Evolutionary conservation across 2,113 vertebrate species (phyloP), one percentile per base, ranked within the genome.

Genomic region (Nerophis lumbriciformis): DNA sequence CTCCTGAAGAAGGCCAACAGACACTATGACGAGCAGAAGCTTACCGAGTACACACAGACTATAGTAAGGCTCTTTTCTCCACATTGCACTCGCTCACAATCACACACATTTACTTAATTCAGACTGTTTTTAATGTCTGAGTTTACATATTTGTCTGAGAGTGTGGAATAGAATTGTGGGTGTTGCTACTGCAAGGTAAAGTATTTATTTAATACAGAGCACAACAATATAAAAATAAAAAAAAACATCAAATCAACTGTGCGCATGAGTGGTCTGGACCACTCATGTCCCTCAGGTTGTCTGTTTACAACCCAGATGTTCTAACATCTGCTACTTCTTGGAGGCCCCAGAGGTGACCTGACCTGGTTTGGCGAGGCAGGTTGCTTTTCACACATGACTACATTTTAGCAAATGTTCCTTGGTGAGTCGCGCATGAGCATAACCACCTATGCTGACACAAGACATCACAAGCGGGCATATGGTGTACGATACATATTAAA

Each of bases 41-140:
- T 99, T 76, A 90, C 92, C 16, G 97, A 99, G 82, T 98, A 99
- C 87, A 98, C 96, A 14, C 93, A 99, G 77, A 99, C 97, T 81
- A 98, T 94, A 13, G 97, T 98, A 84, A 93, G 94, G 78, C 37
- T 48, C 36, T 7, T 9, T 36, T 49, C 50, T 21, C 36, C 28
- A 19, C 53, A 19, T 28, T 6, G 42, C 42, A 48, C 59, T 12
- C 38, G 10, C 15, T n/a, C 53, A 15, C 35, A 62, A 68, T 28
- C 28, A 52, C 8, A 45, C 16, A 55, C 4, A 4, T 50, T 58
- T 7, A 12, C 45, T 37, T 48, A 28, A 39, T 0, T 2, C 4
- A 21, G 16, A 14, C 13, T 42, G 6, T 49, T 14, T 15, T 54
- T 16, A 55, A 39, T 15, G 1, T 15, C 5, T 56, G 49, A 45